Conservation (phyloP, 1,140 invertebrate species). For the Tetramorium parvispinum region DNA sequence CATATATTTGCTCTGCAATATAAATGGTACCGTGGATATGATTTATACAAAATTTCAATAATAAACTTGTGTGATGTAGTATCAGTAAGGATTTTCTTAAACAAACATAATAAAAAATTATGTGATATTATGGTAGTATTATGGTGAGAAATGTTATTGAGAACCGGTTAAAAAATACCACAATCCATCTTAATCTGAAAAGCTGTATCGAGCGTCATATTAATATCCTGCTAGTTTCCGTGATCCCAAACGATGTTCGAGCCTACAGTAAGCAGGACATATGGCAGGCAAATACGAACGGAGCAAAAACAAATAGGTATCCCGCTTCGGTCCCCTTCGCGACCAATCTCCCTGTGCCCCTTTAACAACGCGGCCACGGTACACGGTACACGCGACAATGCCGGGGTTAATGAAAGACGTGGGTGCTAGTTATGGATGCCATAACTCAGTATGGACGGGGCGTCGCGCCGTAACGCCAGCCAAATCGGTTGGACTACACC, state of each 20-base stretch:
- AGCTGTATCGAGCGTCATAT: not conserved
- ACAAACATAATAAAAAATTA: not conserved
- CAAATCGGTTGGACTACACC: slow-evolving; percentile 62
- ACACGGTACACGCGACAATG: slow-evolving; percentile 73
- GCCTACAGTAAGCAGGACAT: slow-evolving; percentile 65
- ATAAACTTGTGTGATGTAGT: too few species aligned
- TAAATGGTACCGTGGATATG: not conserved
- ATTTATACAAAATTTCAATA: not conserved
- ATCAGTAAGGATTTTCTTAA: not conserved
- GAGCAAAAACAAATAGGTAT: slow-evolving; percentile 76
- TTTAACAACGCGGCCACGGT: slow-evolving; percentile 67
- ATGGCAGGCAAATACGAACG: slow-evolving; percentile 73
- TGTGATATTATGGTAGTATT: too few species aligned
- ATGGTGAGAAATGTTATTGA: not conserved
- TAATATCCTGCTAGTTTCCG: slow-evolving; percentile 1
- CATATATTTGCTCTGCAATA: not conserved
- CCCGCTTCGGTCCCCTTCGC: slow-evolving; percentile 2
- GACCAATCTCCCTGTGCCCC: slow-evolving; percentile 41
- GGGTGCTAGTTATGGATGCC: slow-evolving; percentile 79
- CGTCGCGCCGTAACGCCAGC: slow-evolving; percentile 18
- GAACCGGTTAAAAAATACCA: not conserved
- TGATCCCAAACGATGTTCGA: slow-evolving; percentile 10
- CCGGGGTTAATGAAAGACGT: slow-evolving; percentile 80
- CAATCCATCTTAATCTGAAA: not conserved
- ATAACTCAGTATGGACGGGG: slow-evolving; percentile 76